A percentile compares a stretch with the other conserved stretches of the same genome.
These are phyloP conservation scores for Acleris sparsana DNA, from an alignment of 2,888 invertebrate genomes.

Conservation along the genomic window DNA sequence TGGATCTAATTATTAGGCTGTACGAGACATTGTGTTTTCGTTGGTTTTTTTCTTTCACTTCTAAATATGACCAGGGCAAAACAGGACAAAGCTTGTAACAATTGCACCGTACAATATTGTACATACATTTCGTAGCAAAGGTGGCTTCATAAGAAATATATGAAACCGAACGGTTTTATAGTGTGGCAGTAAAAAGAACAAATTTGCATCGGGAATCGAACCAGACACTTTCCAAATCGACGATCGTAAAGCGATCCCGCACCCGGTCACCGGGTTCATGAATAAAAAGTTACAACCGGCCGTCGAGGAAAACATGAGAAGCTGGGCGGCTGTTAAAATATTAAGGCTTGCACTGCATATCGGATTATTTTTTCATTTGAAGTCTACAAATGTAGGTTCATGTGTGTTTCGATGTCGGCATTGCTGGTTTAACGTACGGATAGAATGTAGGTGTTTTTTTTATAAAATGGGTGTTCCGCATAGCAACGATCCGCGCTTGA, in stretches of 20 bases:
- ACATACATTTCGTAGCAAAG: conserved; percentile 52
- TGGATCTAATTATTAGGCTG: conserved; percentile 31
- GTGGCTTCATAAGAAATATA: conserved; percentile 49
- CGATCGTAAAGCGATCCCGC: conserved; percentile 72
- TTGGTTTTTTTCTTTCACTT: conserved; percentile 3
- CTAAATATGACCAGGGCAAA: background rate
- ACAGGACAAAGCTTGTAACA: conserved; percentile 40
- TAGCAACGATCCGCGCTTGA: background rate
- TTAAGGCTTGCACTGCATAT: conserved; percentile 42
- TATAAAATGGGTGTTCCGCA: conserved; percentile 23
- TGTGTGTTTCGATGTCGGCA: conserved; percentile 30
- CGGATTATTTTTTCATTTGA: conserved; percentile 34
- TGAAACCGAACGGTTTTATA: conserved; percentile 67
- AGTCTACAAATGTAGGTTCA: conserved; percentile 28
- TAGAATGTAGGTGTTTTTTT: conserved; percentile 25
- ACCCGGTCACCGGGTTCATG: conserved; percentile 64
- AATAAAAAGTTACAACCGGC: conserved; percentile 58
- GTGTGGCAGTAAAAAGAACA: conserved; percentile 66
- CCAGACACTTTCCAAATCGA: conserved; percentile 69
- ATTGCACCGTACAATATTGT: conserved; percentile 53
- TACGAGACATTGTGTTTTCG: conserved; percentile 14
- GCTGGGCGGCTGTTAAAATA: conserved; percentile 48
- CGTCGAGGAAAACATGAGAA: conserved; percentile 39
- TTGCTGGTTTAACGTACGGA: conserved; percentile 31
- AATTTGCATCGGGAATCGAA: conserved; percentile 73